These are phyloP conservation scores for Chanos chanos DNA, from an alignment of 2,797 vertebrate species.

Conservation along the genomic window DNA sequence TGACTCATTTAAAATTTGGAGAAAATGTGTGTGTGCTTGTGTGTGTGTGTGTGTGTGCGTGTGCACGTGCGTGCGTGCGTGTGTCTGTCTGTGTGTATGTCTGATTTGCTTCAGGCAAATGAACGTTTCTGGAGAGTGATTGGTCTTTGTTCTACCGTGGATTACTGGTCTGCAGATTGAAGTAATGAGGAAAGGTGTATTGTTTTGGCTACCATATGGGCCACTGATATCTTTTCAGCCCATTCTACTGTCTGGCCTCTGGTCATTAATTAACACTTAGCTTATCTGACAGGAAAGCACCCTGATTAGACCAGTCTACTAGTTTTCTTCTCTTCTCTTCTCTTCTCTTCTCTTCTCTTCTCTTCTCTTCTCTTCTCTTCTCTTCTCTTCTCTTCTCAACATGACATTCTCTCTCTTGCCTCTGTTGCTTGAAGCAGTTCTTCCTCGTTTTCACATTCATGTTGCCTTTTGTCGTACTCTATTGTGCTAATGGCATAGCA, in stretches of 20 bases:
- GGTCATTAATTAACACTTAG: constrained; percentile 71
- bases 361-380: constrained; percentile 3
- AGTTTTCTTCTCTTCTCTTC: neutral
- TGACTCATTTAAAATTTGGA: too few relatives aligned
- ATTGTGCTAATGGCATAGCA: too few relatives aligned
- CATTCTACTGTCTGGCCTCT: constrained; percentile 58
- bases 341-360: neutral
- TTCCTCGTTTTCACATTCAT: constrained; percentile 19
- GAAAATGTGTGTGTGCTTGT: too few relatives aligned
- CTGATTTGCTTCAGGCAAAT: too few relatives aligned
- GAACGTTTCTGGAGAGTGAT: too few relatives aligned
- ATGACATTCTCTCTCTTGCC: constrained; percentile 35
- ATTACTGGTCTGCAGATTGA: constrained; percentile 45
- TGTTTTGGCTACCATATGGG: constrained; percentile 48
- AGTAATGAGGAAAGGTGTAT: constrained; percentile 67
- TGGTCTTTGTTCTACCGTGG: too few relatives aligned
- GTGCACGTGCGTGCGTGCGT: too few relatives aligned
- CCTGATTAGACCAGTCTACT: constrained; percentile 38
- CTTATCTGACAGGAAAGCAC: constrained; percentile 50
- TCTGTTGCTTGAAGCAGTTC: constrained; percentile 30
- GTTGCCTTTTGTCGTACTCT: constrained; percentile 1
- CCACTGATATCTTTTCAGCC: constrained; percentile 43
- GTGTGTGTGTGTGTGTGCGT: too few relatives aligned
- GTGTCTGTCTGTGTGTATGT: too few relatives aligned
- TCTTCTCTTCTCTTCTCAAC: neutral